These are phyloP conservation scores for Nothobranchius furzeri DNA, from an alignment of 2,113 vertebrate genomes.

Conservation along the genomic window DNA sequence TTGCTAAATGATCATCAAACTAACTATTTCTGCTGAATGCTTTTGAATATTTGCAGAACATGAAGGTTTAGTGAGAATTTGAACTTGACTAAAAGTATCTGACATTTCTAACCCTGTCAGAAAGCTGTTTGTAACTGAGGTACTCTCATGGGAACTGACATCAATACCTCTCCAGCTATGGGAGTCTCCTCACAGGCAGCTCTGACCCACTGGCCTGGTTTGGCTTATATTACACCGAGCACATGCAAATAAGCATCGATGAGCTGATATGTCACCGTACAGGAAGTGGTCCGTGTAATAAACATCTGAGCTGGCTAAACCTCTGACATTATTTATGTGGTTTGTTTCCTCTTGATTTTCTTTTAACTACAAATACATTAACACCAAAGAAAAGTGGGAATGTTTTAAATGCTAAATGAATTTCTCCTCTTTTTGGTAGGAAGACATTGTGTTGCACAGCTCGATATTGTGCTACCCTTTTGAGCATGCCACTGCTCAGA, in stretches of 20 bases:
- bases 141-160: conserved; percentile 28
- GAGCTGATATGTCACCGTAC: conserved; percentile 1
- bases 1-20: no score
- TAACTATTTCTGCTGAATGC: no score
- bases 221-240: conserved; percentile 12
- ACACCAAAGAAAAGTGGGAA: background rate
- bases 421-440: no score
- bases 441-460: background rate
- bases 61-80: no score
- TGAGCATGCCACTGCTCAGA: no score
- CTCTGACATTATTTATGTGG: background rate
- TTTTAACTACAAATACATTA: background rate
- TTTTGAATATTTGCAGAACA: background rate
- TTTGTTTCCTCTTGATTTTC: background rate
- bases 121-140: background rate
- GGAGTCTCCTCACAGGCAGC: conserved; percentile 41
- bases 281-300: background rate
- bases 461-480: no score
- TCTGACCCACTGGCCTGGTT: conserved; percentile 53
- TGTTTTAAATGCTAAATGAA: no score
- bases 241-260: background rate
- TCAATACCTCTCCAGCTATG: conserved; percentile 27
- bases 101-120: background rate
- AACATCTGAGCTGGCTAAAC: background rate
- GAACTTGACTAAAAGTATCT: no score